Conservation (phyloP, 2,888 invertebrate genomes). For the Drosophila ochracea region DNA sequence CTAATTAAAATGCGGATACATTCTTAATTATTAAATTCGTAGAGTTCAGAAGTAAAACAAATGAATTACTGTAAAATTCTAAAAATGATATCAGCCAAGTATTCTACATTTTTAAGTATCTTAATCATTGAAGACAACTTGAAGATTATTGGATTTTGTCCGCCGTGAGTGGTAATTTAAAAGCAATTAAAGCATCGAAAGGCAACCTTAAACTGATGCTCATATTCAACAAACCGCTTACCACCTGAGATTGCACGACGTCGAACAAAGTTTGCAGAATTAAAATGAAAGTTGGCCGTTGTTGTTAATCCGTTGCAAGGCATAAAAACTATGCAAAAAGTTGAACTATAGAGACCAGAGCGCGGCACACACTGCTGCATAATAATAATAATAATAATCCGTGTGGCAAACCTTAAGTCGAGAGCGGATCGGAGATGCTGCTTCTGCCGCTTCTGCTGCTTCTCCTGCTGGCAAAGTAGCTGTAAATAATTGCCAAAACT, state of each 20-base stretch:
- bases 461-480: slow-evolving; percentile 57
- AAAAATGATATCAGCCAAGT: background rate
- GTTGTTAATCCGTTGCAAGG: slow-evolving; percentile 77
- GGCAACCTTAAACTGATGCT: slow-evolving; percentile 46
- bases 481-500: slow-evolving; percentile 82
- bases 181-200: slow-evolving; percentile 59
- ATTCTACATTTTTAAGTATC: background rate
- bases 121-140: background rate
- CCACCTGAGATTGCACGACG: slow-evolving; percentile 65
- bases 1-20: background rate
- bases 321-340: slow-evolving; percentile 78
- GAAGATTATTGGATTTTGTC: background rate
- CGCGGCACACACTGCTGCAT: slow-evolving; percentile 54
- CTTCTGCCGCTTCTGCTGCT: slow-evolving; percentile 3
- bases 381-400: slow-evolving; percentile 80
- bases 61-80: background rate
- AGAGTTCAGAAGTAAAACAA: background rate
- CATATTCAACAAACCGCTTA: slow-evolving; percentile 61
- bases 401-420: slow-evolving; percentile 71
- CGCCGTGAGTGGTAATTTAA: slow-evolving; percentile 41
- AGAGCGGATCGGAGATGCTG: slow-evolving; percentile 17
- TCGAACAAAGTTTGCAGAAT: slow-evolving; percentile 69
- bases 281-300: slow-evolving; percentile 75
- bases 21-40: background rate
- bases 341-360: slow-evolving; percentile 44